These are phyloP conservation scores for Drosophila simulans DNA, from an alignment of 1,140 invertebrate species.

Conservation along the genomic window DNA sequence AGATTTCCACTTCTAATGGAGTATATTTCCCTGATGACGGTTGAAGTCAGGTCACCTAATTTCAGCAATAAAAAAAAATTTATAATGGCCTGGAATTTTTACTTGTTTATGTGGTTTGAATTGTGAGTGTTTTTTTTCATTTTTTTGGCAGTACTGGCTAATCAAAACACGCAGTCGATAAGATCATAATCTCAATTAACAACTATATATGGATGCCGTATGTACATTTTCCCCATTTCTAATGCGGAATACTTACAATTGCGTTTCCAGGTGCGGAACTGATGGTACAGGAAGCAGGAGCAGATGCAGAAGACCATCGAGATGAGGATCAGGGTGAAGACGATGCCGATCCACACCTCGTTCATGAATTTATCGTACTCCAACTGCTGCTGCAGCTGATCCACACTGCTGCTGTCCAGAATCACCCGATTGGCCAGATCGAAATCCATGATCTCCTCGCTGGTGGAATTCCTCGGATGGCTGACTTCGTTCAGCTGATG, in stretches of 20 bases:
- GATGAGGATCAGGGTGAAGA: slow-evolving; percentile 79
- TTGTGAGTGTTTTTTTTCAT: not conserved
- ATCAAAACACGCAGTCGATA: slow-evolving; percentile 29
- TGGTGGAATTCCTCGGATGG: slow-evolving; percentile 42
- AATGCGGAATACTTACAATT: slow-evolving; percentile 77
- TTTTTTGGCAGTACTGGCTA: slow-evolving; percentile 12
- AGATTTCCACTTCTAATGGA: slow-evolving; percentile 39
- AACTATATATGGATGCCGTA: no score
- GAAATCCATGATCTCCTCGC: slow-evolving; percentile 62
- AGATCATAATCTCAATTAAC: slow-evolving; percentile 30
- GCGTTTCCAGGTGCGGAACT: slow-evolving; percentile 82
- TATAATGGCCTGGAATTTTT: slow-evolving; percentile 20
- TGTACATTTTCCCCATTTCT: not conserved
- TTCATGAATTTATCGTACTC: slow-evolving; percentile 84
- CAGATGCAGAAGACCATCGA: slow-evolving; percentile 84
- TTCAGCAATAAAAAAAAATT: slow-evolving; percentile 6
- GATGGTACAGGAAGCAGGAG: slow-evolving; percentile 83
- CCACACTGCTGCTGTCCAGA: slow-evolving; percentile 70
- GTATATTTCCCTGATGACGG: slow-evolving; percentile 28
- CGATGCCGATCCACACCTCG: slow-evolving; percentile 83
- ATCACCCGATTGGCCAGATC: slow-evolving; percentile 68
- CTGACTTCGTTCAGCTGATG: slow-evolving; percentile 33
- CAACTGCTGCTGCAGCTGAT: slow-evolving; percentile 77
- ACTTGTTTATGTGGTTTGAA: slow-evolving; percentile 1
- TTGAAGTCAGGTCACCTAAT: slow-evolving; percentile 21